phyloP scores from a whole-genome alignment of 1,140 invertebrate genomes.

The Gryon sp. region DNA sequence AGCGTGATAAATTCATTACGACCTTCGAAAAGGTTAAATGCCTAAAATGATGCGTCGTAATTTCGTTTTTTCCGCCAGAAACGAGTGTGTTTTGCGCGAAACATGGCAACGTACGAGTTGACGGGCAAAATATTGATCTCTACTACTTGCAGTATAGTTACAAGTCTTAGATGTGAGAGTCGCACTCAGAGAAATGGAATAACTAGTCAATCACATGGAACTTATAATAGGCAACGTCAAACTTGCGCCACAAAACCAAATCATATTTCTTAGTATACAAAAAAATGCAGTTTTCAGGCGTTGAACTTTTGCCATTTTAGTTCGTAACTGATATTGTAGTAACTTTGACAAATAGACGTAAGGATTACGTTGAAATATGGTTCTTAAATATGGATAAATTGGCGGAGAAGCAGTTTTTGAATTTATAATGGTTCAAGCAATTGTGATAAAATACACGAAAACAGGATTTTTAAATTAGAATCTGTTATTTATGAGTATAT shows the following conservation, averaged over 20 bases:
- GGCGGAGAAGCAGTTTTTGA: no score
- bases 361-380: no score
- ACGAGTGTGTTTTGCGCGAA: neutral
- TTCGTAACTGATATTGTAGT: neutral
- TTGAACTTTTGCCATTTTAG: neutral
- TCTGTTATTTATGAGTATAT: no score
- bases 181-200: constrained; percentile 24
- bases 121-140: constrained; percentile 32
- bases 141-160: constrained; percentile 26
- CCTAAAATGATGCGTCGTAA: neutral
- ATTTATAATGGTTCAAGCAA: no score
- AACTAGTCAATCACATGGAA: constrained; percentile 34
- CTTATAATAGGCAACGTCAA: constrained; percentile 8
- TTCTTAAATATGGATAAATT: no score
- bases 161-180: constrained; percentile 15
- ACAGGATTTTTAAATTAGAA: no score
- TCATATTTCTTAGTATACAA: constrained; percentile 3
- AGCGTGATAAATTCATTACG: no score
- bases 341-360: no score
- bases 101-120: neutral
- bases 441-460: no score
- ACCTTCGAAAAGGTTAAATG: neutral
- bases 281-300: neutral
- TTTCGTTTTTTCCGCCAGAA: no score
- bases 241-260: constrained; percentile 5